Evolutionary conservation across 2,888 invertebrate genomes (phyloP).

Genomic region (Nemotelus nigrinus): DNA sequence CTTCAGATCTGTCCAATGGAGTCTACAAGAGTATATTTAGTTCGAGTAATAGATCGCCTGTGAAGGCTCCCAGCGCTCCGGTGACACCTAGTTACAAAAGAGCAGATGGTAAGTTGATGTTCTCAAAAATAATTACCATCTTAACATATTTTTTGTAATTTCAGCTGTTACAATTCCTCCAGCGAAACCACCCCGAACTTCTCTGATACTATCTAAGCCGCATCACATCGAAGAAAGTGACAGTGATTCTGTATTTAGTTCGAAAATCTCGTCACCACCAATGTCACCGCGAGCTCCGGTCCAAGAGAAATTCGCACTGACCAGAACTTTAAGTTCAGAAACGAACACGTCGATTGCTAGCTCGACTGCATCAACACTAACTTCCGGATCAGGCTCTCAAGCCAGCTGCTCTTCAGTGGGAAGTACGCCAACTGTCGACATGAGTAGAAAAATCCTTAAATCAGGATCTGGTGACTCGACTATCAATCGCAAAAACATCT

Average conservation of each 20-base stretch:
- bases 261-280: constrained; percentile 82
- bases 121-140: neutral
- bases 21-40: constrained; percentile 57
- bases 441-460: constrained; percentile 77
- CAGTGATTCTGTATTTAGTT: constrained; percentile 89
- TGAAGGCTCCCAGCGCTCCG: neutral
- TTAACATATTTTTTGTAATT: constrained; percentile 12
- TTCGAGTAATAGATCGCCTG: constrained; percentile 38
- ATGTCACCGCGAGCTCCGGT: constrained; percentile 70
- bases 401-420: constrained; percentile 75
- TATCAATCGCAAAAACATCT: constrained; percentile 85
- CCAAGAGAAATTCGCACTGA: constrained; percentile 70
- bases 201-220: constrained; percentile 57
- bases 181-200: constrained; percentile 62
- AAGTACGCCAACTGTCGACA: constrained; percentile 72
- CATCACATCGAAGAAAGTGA: constrained; percentile 66
- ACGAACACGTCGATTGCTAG: constrained; percentile 77
- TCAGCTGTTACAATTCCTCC: constrained; percentile 56
- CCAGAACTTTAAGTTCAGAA: constrained; percentile 77
- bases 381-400: constrained; percentile 79
- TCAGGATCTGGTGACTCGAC: constrained; percentile 80
- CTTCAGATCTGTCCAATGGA: constrained; percentile 54
- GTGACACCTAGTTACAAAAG: constrained; percentile 28
- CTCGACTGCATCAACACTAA: constrained; percentile 76
- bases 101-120: constrained; percentile 39